Conservation (phyloP, 2,888 invertebrate species). For the Mantis religiosa region DNA sequence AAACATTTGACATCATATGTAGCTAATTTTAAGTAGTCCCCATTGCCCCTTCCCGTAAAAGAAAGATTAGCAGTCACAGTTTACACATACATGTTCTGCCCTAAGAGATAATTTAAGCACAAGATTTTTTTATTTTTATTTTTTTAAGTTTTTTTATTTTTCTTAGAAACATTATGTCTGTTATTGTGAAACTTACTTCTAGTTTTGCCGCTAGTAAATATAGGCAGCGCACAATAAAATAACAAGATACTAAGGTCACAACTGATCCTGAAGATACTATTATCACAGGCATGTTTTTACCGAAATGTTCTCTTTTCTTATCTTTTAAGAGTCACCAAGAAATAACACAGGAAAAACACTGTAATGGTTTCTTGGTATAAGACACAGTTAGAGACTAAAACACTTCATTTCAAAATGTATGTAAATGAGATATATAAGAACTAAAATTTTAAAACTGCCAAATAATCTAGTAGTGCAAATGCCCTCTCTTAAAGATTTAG, state of each 20-base stretch:
- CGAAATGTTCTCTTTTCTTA: constrained; percentile 11
- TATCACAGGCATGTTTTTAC: constrained; percentile 62
- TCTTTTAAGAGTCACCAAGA: constrained; percentile 23
- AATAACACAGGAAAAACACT: constrained; percentile 37
- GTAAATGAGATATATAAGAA: not conserved
- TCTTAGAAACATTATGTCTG: constrained; percentile 29
- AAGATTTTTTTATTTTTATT: constrained; percentile 16
- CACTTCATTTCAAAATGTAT: not conserved
- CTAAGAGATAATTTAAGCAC: constrained; percentile 23
- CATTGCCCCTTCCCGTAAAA: constrained; percentile 1
- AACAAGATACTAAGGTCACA: constrained; percentile 57
- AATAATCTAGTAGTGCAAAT: not conserved
- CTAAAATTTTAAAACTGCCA: not conserved
- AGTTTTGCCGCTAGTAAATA: constrained; percentile 37
- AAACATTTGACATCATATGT: not conserved
- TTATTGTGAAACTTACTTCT: constrained; percentile 22
- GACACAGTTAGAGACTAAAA: not conserved
- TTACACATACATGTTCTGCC: constrained; percentile 18
- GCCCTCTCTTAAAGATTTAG: not conserved
- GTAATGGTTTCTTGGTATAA: not conserved
- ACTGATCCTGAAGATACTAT: constrained; percentile 66
- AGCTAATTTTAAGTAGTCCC: constrained; percentile 13
- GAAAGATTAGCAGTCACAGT: constrained; percentile 15
- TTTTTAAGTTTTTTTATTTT: constrained; percentile 15
- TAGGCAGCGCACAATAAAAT: constrained; percentile 42